These are phyloP conservation scores for Tuta absoluta DNA, from an alignment of 2,888 invertebrate genomes.

Conservation along the genomic window DNA sequence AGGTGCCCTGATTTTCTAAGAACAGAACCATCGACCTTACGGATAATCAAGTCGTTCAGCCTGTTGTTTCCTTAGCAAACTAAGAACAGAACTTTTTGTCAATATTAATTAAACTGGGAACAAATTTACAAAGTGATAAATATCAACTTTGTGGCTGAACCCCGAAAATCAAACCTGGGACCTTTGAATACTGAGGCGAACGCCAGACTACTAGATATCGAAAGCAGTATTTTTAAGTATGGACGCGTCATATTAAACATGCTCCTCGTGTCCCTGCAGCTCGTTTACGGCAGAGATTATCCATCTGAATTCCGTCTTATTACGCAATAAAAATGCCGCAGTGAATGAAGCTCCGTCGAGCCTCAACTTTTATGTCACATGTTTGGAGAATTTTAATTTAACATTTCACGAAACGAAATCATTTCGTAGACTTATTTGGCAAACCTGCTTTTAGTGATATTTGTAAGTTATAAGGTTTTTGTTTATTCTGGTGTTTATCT, in stretches of 20 bases:
- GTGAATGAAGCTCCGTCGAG: conserved; percentile 55
- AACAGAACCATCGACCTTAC: too few species aligned
- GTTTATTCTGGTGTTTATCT: neutral
- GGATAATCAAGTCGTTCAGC: too few species aligned
- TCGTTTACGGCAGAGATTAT: conserved; percentile 65
- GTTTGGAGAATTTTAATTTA: conserved; percentile 62
- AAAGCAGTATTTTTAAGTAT: conserved; percentile 47
- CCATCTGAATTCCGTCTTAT: conserved; percentile 64
- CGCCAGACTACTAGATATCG: too few species aligned
- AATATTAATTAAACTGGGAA: too few species aligned
- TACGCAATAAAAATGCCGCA: conserved; percentile 66
- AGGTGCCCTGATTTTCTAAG: too few species aligned
- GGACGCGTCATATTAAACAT: conserved; percentile 58
- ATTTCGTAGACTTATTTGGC: conserved; percentile 19
- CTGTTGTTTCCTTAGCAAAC: too few species aligned
- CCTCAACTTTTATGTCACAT: conserved; percentile 49
- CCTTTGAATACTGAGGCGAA: too few species aligned
- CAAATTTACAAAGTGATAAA: too few species aligned
- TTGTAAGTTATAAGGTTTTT: neutral
- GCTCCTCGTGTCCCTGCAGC: conserved; percentile 53
- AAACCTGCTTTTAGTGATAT: neutral
- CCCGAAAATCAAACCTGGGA: too few species aligned
- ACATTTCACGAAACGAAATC: conserved; percentile 40
- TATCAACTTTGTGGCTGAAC: too few species aligned
- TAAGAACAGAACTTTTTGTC: too few species aligned